These are phyloP conservation scores for Halcyon badia DNA, from an alignment of 2,797 vertebrate species.

Conservation along the genomic window DNA sequence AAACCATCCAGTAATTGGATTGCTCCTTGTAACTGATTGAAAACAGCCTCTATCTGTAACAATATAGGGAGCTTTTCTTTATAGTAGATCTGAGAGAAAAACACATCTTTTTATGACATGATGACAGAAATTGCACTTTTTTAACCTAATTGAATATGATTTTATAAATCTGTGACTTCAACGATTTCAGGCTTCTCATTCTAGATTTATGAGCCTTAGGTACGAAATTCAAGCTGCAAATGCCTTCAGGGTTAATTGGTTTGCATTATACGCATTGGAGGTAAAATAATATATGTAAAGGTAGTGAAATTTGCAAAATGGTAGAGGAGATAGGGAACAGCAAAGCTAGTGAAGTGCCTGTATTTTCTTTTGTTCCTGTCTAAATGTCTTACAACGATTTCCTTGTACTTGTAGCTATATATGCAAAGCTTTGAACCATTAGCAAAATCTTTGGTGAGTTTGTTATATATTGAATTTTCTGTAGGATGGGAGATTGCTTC, in stretches of 20 bases:
- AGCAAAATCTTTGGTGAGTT: not conserved
- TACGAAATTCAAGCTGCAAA: slow-evolving; percentile 56
- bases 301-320: not conserved
- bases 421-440: not conserved
- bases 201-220: slow-evolving; percentile 83
- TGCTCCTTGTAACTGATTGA: slow-evolving; percentile 96
- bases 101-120: slow-evolving; percentile 97
- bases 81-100: slow-evolving; percentile 90
- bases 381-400: not conserved
- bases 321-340: not conserved
- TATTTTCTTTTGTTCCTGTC: not conserved
- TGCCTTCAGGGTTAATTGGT: slow-evolving; percentile 45
- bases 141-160: slow-evolving; percentile 93
- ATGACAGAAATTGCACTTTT: slow-evolving; percentile 99
- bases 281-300: not conserved
- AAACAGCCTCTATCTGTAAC: slow-evolving; percentile 92
- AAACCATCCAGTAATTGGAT: slow-evolving; percentile 98
- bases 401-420: not conserved
- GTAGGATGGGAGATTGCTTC: not conserved
- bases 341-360: not conserved
- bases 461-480: not conserved
- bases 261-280: not conserved
- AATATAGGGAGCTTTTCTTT: slow-evolving; percentile 82
- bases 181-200: slow-evolving; percentile 86
- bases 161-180: slow-evolving; percentile 92